Percentiles rank a stretch among this genome's conserved stretches.
Evolutionary conservation across 2,113 vertebrate genomes (phyloP).

Genomic region (Hoplias malabaricus): DNA sequence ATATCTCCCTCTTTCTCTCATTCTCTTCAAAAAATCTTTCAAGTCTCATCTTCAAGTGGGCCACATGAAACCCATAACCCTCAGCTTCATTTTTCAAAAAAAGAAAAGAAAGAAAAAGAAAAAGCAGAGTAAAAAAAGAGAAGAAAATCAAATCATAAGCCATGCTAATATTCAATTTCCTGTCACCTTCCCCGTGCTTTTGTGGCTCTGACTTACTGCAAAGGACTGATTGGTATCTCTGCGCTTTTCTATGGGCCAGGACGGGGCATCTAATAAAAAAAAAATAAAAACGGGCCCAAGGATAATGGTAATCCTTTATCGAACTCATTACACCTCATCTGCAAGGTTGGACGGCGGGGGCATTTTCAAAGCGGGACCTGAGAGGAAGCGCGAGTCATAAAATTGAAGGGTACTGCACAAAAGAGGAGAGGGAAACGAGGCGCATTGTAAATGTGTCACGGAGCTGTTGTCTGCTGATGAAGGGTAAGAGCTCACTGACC

Average conservation of each 20-base stretch:
- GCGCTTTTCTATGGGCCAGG: slow-evolving; percentile 2
- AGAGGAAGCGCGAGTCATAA: slow-evolving; percentile 4
- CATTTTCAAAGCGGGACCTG: slow-evolving; percentile 10
- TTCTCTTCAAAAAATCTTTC: neutral
- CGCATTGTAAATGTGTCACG: slow-evolving; percentile 30
- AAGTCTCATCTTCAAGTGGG: neutral
- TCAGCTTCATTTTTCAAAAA: neutral
- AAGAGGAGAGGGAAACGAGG: slow-evolving; percentile 6
- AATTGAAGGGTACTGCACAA: slow-evolving; percentile 17
- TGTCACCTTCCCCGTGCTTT: slow-evolving; percentile 1
- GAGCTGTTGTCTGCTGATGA: slow-evolving; percentile 18
- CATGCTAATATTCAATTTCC: slow-evolving; percentile 21
- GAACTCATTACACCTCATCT: slow-evolving; percentile 37
- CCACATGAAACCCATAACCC: neutral
- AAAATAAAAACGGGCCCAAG: no score
- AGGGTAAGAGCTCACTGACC: neutral
- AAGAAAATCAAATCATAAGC: neutral
- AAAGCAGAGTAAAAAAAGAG: no score
- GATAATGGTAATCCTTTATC: slow-evolving; percentile 36
- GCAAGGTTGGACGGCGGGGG: neutral
- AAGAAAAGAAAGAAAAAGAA: no score
- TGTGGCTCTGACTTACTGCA: slow-evolving; percentile 11
- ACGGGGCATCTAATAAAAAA: neutral
- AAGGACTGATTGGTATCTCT: neutral
- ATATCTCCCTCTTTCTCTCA: neutral